These are phyloP conservation scores for Poecile atricapillus DNA, from an alignment of 2,113 vertebrate genomes.

Conservation along the genomic window DNA sequence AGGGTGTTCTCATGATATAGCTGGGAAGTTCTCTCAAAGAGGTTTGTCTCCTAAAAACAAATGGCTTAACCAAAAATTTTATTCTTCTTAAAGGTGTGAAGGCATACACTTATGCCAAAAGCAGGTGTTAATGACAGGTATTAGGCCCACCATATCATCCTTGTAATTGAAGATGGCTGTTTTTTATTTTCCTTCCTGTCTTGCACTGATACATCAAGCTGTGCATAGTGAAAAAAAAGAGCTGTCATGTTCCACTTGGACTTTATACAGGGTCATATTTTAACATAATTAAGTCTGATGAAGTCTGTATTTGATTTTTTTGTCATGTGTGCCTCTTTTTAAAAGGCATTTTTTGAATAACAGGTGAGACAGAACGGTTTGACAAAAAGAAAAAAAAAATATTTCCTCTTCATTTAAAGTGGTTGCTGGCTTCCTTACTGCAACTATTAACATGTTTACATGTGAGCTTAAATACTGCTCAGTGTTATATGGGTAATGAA, in stretches of 20 bases:
- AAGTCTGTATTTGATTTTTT: not conserved
- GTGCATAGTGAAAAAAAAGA: not conserved
- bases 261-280: not conserved
- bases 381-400: not conserved
- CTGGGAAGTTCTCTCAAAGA: not conserved
- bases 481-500: not conserved
- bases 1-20: not conserved
- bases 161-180: not conserved
- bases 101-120: not conserved
- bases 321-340: not conserved
- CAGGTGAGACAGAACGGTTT: not conserved
- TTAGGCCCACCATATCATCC: not conserved
- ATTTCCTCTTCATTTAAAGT: not conserved
- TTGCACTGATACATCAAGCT: not conserved
- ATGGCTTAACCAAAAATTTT: not conserved
- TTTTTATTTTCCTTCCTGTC: not conserved
- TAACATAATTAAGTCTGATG: not conserved
- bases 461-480: not conserved
- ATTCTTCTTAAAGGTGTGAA: not conserved
- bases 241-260: not conserved
- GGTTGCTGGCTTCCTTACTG: not conserved
- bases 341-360: not conserved
- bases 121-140: not conserved
- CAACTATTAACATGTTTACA: not conserved
- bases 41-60: not conserved